Evolutionary conservation across 2,888 invertebrate genomes (phyloP).

Genomic region (Limenitis camilla): DNA sequence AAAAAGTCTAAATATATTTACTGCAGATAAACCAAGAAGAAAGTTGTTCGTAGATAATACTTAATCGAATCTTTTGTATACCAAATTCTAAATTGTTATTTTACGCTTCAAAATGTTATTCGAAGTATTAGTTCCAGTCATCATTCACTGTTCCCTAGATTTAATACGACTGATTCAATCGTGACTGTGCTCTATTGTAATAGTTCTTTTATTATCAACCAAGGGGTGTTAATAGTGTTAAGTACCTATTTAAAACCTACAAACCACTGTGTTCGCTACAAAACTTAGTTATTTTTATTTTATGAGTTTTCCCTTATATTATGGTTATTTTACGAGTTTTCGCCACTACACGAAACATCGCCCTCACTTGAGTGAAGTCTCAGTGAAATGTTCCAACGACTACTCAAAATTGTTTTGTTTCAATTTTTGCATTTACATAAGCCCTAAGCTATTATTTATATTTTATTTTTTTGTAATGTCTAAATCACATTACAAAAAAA

Average conservation of each 20-base stretch:
- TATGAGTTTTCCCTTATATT: not conserved
- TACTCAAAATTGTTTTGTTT: too few species aligned
- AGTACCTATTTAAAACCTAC: constrained; percentile 1
- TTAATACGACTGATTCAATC: constrained; percentile 3
- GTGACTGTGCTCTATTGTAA: constrained; percentile 5
- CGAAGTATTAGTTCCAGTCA: not conserved
- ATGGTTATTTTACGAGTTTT: too few species aligned
- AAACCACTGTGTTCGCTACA: not conserved
- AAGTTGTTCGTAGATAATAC: too few species aligned
- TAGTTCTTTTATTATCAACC: not conserved
- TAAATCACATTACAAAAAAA: too few species aligned
- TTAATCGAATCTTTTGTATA: not conserved
- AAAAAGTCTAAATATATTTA: too few species aligned
- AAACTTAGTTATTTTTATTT: not conserved
- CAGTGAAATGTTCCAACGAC: too few species aligned
- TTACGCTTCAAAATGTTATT: not conserved
- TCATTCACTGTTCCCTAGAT: constrained; percentile 1
- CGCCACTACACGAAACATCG: too few species aligned
- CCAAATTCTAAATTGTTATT: not conserved
- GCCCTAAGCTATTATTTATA: too few species aligned
- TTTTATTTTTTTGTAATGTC: too few species aligned
- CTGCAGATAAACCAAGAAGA: too few species aligned
- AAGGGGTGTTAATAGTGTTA: constrained; percentile 6
- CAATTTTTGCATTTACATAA: too few species aligned
- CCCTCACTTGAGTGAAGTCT: too few species aligned